These are phyloP conservation scores for Glossophaga mutica DNA, from an alignment of 2,797 vertebrate species.

Conservation along the genomic window DNA sequence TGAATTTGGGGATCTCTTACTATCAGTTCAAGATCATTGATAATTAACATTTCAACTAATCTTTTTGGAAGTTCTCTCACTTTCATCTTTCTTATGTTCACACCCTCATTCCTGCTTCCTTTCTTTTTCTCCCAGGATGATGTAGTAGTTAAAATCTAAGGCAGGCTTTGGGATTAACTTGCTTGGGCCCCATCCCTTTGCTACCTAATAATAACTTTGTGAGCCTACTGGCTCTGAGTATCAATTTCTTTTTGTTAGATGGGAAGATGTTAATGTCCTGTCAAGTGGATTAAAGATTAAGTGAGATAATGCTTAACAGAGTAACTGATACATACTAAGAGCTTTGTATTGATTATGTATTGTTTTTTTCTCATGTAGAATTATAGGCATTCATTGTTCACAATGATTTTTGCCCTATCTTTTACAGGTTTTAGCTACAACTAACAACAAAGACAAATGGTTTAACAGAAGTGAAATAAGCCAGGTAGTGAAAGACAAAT, in stretches of 20 bases:
- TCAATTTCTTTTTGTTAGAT: background rate
- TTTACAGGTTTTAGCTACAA: background rate
- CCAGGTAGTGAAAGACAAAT: no score
- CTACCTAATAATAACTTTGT: background rate
- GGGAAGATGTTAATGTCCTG: background rate
- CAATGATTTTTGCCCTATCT: background rate
- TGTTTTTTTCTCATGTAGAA: background rate
- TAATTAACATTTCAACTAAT: background rate
- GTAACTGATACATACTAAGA: background rate
- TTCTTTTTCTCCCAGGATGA: background rate
- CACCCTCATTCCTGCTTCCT: background rate
- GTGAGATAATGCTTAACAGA: background rate
- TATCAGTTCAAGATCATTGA: background rate
- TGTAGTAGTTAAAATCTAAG: background rate
- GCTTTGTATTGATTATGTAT: background rate
- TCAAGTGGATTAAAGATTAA: background rate
- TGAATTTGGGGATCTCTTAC: background rate
- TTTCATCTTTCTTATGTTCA: background rate
- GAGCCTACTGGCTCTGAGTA: background rate
- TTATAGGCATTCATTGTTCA: background rate
- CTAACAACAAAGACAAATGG: background rate
- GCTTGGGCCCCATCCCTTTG: background rate
- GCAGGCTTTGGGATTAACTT: background rate
- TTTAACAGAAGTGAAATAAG: no score
- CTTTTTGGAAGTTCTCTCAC: background rate